Evolutionary conservation across 2,888 invertebrate genomes (phyloP).

Genomic region (Drosophila phalerata): DNA sequence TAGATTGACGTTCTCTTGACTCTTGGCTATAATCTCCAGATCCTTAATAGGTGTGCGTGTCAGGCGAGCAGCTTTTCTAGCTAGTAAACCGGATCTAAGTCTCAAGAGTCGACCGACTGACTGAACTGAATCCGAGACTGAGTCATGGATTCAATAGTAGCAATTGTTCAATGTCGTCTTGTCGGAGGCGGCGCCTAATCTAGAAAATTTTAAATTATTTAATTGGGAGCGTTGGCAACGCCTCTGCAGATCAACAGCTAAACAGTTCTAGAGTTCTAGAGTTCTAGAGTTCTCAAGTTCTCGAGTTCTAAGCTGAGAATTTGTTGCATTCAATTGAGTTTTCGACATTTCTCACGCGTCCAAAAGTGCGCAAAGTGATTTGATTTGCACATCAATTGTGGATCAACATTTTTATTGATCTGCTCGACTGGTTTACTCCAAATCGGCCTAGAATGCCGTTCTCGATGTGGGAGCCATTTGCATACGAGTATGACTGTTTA

Average conservation of each 20-base stretch:
- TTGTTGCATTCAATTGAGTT: slow-evolving; percentile 52
- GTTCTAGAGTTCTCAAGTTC: not conserved
- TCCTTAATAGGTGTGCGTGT: slow-evolving; percentile 66
- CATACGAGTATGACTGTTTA: slow-evolving; percentile 40
- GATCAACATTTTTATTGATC: slow-evolving; percentile 42
- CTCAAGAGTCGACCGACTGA: slow-evolving; percentile 44
- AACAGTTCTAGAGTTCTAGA: not conserved
- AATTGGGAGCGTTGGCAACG: slow-evolving; percentile 73
- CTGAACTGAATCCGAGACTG: slow-evolving; percentile 48
- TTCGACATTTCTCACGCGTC: slow-evolving; percentile 72
- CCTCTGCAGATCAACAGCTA: slow-evolving; percentile 52
- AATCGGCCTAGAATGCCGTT: slow-evolving; percentile 65
- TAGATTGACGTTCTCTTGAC: slow-evolving; percentile 43
- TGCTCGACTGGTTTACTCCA: slow-evolving; percentile 49
- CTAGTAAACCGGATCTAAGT: slow-evolving; percentile 71
- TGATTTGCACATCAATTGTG: slow-evolving; percentile 58
- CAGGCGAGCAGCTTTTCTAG: slow-evolving; percentile 46
- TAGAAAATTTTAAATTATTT: slow-evolving; percentile 77
- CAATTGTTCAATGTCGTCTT: slow-evolving; percentile 66
- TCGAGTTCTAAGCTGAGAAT: slow-evolving; percentile 29
- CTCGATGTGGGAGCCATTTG: slow-evolving; percentile 75
- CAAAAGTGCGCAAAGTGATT: slow-evolving; percentile 54
- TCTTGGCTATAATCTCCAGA: slow-evolving; percentile 40
- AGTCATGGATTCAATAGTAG: slow-evolving; percentile 18
- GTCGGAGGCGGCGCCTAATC: slow-evolving; percentile 74